These are phyloP conservation scores for Scelioninae gen. 2 DNA, from an alignment of 2,888 invertebrate genomes.

Conservation along the genomic window DNA sequence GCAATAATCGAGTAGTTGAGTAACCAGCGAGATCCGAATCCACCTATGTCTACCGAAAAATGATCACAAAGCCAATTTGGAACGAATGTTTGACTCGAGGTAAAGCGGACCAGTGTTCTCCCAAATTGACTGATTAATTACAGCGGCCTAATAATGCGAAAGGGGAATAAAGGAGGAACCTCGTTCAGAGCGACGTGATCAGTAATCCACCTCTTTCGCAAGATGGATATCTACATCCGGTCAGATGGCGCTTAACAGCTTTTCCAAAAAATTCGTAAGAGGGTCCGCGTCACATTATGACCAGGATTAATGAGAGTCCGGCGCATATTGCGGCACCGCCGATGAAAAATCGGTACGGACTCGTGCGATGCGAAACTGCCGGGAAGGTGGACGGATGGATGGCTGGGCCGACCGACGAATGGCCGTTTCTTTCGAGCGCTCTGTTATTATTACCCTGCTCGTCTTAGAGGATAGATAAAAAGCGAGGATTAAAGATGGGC, in stretches of 20 bases:
- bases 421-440: constrained; percentile 71
- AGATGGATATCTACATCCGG: constrained; percentile 66
- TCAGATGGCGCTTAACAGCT: constrained; percentile 69
- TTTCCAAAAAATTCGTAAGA: constrained; percentile 64
- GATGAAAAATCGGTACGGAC: constrained; percentile 70
- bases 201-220: constrained; percentile 53
- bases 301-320: constrained; percentile 54
- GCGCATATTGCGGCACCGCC: constrained; percentile 29
- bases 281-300: constrained; percentile 53
- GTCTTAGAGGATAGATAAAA: constrained; percentile 64
- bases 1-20: too few species aligned
- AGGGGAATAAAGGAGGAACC: constrained; percentile 46
- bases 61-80: constrained; percentile 21
- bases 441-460: constrained; percentile 72
- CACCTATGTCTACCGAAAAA: neutral
- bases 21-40: too few species aligned
- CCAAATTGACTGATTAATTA: constrained; percentile 58
- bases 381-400: constrained; percentile 64
- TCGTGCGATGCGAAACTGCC: constrained; percentile 65
- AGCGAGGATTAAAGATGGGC: constrained; percentile 50
- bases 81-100: constrained; percentile 16
- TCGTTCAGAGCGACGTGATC: constrained; percentile 45
- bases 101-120: constrained; percentile 1
- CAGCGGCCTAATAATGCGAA: constrained; percentile 41
- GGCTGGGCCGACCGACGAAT: constrained; percentile 66